Conservation (phyloP, 2,797 vertebrate genomes). For the Alca torda region DNA sequence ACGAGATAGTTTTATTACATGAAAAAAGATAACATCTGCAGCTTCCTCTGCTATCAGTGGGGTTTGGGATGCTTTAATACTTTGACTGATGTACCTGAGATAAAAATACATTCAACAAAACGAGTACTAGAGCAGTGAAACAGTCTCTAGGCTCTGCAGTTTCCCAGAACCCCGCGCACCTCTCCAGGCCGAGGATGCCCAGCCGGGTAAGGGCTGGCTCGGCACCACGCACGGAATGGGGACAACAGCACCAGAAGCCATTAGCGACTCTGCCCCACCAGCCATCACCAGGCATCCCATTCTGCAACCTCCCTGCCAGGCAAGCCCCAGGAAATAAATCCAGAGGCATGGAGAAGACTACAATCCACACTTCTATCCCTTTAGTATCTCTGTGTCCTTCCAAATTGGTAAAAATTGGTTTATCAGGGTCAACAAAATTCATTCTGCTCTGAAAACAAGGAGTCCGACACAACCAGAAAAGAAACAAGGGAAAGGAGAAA, state of each 20-base stretch:
- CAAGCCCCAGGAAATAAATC: neutral
- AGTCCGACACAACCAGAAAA: neutral
- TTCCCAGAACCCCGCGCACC: neutral
- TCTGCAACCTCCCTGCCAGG: neutral
- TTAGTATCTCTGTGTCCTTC: neutral
- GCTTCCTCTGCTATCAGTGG: neutral
- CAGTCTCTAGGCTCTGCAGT: neutral
- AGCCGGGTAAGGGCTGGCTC: neutral
- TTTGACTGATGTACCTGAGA: neutral
- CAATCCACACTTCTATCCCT: neutral
- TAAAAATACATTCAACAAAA: neutral
- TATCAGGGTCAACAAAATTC: neutral
- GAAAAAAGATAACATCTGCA: neutral
- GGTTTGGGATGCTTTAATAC: neutral
- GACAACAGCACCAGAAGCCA: neutral
- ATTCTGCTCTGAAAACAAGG: neutral
- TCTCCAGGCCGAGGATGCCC: neutral
- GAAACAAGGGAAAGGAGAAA: neutral
- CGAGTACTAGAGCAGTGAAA: neutral
- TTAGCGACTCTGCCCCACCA: neutral
- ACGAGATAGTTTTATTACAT: neutral
- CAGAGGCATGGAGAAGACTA: neutral
- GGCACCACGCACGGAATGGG: fast-evolving
- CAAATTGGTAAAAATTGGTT: neutral
- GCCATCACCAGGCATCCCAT: fast-evolving